Evolutionary conservation across 2,888 invertebrate genomes (phyloP), one percentile per base, ranked within the genome.

Genomic region (Sericinus montela): DNA sequence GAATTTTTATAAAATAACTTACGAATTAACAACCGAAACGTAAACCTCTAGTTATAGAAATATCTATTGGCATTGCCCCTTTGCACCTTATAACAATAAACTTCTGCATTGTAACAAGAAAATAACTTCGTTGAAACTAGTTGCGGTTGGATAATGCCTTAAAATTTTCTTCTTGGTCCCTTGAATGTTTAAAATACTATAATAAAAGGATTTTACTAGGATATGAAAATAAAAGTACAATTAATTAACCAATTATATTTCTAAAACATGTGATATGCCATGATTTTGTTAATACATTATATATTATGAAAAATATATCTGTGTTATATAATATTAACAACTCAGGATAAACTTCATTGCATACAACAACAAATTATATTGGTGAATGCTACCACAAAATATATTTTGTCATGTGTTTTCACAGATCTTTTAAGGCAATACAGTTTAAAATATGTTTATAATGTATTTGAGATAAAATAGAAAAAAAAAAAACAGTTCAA

Each of bases 181-280:
- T n/a, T n/a, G n/a, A n/a, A n/a, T n/a, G n/a, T n/a, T n/a, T 5
- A 19, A 19, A 19, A 5, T 19, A 3, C 5, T 19, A 5, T 19
- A 5, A 19, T 19, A 3, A 19, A 19, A 19, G 19, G 19, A 19
- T 19, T 19, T 19, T 19, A 19, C 2, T 19, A 5, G 5, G 19
- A 19, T 3, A 19, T 19, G 19, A 16, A 54, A 55, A 58, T 50
- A 50, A 44, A 42, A 36, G 44, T 8, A 30, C 60, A 64, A 65
- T 72, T 69, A 65, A 65, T 64, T 76, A 79, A 75, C 66, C 64
- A 73, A 68, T 76, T 80, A 74, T 81, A 80, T 79, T 72, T 76
- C 78, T 82, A 84, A 64, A 81, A 84, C 84, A 83, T 81, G 75
- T 84, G 86, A 86, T 86, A 86, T 86, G 84, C 79, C 63, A 68